phyloP scores from a whole-genome alignment of 2,888 invertebrate genomes.

The Griposia aprilina region DNA sequence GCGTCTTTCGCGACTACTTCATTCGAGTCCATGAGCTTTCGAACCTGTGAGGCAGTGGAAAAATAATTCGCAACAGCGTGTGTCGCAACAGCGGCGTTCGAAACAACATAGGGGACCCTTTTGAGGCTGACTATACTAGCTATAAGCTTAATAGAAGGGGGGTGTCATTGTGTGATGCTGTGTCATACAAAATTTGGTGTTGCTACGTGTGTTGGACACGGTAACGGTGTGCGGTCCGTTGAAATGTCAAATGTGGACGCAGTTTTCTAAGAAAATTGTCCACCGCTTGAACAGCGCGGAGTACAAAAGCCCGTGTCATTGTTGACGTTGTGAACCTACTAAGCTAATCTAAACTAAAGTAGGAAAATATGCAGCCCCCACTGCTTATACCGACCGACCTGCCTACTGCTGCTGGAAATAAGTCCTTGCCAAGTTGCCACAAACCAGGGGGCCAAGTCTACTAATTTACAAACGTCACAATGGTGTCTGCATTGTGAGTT shows the following conservation, averaged over 20 bases:
- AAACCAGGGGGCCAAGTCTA: too few relatives aligned
- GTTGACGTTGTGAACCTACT: not conserved
- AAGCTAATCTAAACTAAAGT: not conserved
- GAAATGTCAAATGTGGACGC: not conserved
- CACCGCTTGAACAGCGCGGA: not conserved
- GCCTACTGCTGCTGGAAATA: not conserved
- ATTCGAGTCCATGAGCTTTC: too few relatives aligned
- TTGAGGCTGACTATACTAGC: too few relatives aligned
- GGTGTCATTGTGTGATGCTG: not conserved
- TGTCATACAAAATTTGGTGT: not conserved
- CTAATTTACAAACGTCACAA: too few relatives aligned
- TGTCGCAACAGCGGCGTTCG: too few relatives aligned
- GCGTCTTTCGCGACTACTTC: too few relatives aligned
- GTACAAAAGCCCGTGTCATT: not conserved
- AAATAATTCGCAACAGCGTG: too few relatives aligned
- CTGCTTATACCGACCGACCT: not conserved
- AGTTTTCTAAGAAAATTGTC: not conserved
- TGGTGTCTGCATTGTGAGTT: too few relatives aligned
- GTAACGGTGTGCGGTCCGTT: not conserved
- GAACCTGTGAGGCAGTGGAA: too few relatives aligned
- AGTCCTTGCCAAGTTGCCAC: not conserved
- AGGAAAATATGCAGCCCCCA: not conserved
- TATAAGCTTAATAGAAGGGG: not conserved
- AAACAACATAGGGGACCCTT: too few relatives aligned
- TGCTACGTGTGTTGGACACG: not conserved